phyloP scores from a whole-genome alignment of 2,888 invertebrate species.

The Coleophora flavipennella region DNA sequence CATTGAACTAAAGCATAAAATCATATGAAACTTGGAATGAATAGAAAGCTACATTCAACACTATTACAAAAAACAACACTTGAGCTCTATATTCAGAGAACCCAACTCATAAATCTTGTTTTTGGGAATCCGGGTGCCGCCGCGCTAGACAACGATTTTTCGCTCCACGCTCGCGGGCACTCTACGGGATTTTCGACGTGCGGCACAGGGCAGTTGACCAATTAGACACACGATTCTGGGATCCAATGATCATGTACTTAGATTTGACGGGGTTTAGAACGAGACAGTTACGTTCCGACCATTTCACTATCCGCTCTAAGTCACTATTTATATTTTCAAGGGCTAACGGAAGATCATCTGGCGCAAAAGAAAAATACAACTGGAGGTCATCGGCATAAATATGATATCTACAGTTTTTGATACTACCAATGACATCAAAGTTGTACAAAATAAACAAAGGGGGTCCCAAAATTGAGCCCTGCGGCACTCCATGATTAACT shows the following conservation, averaged over 20 bases:
- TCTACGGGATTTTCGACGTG: no score
- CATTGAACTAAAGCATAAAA: no score
- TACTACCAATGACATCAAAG: background rate
- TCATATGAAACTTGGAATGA: no score
- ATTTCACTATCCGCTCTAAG: background rate
- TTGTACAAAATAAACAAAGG: background rate
- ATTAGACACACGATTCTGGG: background rate
- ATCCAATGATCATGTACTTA: background rate
- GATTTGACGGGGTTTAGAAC: background rate
- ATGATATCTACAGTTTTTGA: background rate
- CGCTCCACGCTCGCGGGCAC: no score
- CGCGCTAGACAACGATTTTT: no score
- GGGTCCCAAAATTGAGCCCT: constrained; percentile 9
- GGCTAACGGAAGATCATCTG: background rate
- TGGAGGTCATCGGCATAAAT: background rate
- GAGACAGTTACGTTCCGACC: background rate
- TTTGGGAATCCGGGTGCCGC: no score
- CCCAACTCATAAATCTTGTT: no score
- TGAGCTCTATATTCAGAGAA: no score
- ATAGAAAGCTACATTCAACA: no score
- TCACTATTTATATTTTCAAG: background rate
- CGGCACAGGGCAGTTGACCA: no score
- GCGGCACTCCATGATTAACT: constrained; percentile 8
- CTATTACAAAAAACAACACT: no score
- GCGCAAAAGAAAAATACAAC: background rate